phyloP scores from a whole-genome alignment of 64 coral and sea anemone genomes.

The Catalaphyllia jardinei region DNA sequence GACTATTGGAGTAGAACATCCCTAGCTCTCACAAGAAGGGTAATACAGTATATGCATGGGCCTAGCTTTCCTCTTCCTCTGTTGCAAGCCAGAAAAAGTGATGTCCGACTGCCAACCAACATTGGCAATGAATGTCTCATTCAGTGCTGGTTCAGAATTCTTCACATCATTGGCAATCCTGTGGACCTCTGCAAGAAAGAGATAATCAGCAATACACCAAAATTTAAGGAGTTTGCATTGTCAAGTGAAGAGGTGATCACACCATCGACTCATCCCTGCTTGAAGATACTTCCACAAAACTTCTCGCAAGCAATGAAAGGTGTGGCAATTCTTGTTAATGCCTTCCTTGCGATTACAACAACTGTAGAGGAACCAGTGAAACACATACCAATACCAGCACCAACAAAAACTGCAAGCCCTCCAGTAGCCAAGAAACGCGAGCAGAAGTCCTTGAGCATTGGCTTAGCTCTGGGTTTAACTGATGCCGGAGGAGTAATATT shows the following conservation, averaged over 20 bases:
- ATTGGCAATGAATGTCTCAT: constrained; percentile 72
- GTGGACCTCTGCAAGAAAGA: constrained; percentile 90
- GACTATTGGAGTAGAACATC: constrained; percentile 91
- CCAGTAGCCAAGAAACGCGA: constrained; percentile 77
- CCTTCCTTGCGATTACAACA: constrained; percentile 58
- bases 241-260: constrained; percentile 63
- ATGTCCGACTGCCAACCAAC: constrained; percentile 77
- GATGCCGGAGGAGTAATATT: constrained; percentile 47
- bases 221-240: constrained; percentile 97
- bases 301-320: constrained; percentile 98
- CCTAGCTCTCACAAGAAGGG: constrained; percentile 80
- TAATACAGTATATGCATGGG: constrained; percentile 90
- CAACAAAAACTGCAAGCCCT: constrained; percentile 80
- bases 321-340: constrained; percentile 79
- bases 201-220: constrained; percentile 80
- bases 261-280: constrained; percentile 80
- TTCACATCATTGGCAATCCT: constrained; percentile 95
- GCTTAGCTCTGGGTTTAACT: constrained; percentile 54
- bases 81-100: constrained; percentile 68
- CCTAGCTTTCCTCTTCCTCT: constrained; percentile 69
- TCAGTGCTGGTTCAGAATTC: constrained; percentile 97
- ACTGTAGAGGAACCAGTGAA: constrained; percentile 87
- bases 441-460: constrained; percentile 68
- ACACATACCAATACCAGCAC: constrained; percentile 80
- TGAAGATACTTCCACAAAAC: constrained; percentile 83